Conservation (phyloP, 2,113 vertebrate genomes). For the Nyctereutes procyonoides region DNA sequence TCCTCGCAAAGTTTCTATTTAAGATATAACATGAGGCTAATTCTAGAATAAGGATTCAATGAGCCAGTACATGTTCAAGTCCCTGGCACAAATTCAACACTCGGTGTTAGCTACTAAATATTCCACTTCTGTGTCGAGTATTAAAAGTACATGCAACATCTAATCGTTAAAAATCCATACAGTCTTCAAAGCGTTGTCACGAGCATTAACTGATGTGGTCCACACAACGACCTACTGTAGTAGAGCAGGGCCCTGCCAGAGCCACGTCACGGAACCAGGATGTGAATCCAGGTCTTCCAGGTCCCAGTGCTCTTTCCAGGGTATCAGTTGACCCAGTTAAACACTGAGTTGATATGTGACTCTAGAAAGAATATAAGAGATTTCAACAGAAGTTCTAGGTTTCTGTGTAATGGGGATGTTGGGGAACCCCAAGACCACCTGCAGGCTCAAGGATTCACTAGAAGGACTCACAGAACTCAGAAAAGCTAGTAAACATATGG, state of each 20-base stretch:
- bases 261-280: neutral
- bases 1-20: neutral
- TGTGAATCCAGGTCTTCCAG: neutral
- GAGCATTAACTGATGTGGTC: neutral
- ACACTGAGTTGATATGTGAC: neutral
- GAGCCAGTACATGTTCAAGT: neutral
- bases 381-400: neutral
- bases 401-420: neutral
- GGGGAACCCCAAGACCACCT: neutral
- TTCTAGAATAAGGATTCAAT: neutral
- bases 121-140: neutral
- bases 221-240: neutral
- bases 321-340: neutral
- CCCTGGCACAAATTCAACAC: neutral
- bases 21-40: neutral
- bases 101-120: neutral
- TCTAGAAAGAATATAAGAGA: neutral
- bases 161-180: neutral
- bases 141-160: neutral
- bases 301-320: neutral
- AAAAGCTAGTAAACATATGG: neutral
- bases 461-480: neutral
- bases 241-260: neutral
- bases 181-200: neutral
- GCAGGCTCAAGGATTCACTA: neutral